Percentiles rank a stretch among this genome's conserved stretches.
These are phyloP conservation scores for Parambassis ranga DNA, from an alignment of 2,797 vertebrate species.

Conservation along the genomic window DNA sequence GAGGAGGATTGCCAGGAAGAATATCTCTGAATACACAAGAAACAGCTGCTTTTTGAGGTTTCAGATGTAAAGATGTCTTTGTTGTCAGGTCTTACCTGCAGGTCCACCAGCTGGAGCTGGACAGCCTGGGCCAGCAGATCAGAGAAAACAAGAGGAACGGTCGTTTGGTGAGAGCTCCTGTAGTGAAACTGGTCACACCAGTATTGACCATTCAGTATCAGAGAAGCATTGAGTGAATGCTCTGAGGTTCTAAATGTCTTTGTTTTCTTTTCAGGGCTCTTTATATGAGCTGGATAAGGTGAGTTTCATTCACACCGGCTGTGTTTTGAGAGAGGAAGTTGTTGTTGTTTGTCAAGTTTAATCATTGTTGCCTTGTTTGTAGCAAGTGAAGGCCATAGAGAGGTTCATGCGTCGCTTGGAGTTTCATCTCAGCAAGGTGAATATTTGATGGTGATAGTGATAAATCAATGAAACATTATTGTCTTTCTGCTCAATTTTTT, in stretches of 20 bases:
- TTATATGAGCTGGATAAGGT: conserved; percentile 74
- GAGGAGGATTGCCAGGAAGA: conserved; percentile 13
- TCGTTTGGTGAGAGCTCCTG: conserved; percentile 83
- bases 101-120: conserved; percentile 92
- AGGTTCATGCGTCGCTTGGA: conserved; percentile 91
- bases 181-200: conserved; percentile 47
- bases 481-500: neutral
- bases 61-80: neutral
- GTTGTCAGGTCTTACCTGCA: conserved; percentile 88
- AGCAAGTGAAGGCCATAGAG: conserved; percentile 96
- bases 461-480: neutral
- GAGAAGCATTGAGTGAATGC: neutral
- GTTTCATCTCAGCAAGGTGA: conserved; percentile 93
- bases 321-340: no score
- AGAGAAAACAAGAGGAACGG: conserved; percentile 92
- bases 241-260: conserved; percentile 49
- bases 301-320: conserved; percentile 50
- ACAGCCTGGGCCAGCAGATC: conserved; percentile 90
- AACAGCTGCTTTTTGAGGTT: neutral
- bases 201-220: conserved; percentile 7
- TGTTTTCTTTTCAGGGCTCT: conserved; percentile 59
- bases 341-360: neutral
- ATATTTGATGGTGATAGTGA: conserved; percentile 9
- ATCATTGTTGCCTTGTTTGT: conserved; percentile 34
- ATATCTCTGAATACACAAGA: neutral